Conservation (phyloP, 1,140 invertebrate species). For the Choristoneura fumiferana region DNA sequence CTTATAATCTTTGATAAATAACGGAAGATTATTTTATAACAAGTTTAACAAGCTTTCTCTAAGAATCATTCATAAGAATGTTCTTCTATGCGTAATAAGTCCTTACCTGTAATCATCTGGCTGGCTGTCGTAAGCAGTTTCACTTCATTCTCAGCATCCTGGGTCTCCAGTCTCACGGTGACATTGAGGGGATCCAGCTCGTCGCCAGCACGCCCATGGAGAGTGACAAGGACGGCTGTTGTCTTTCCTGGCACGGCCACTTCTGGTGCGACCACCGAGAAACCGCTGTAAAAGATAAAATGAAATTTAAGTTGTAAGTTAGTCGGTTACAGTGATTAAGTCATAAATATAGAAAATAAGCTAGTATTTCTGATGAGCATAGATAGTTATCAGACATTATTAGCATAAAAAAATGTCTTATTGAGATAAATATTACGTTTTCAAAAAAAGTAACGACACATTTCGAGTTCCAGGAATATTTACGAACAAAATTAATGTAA, state of each 20-base stretch:
- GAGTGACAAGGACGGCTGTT: conserved; percentile 80
- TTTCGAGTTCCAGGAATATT: too few relatives aligned
- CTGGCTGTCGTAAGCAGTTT: conserved; percentile 67
- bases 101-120: conserved; percentile 72
- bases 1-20: too few relatives aligned
- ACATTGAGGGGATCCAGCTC: conserved; percentile 78
- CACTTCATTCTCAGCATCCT: conserved; percentile 65
- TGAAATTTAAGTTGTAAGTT: conserved; percentile 37
- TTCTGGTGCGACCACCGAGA: conserved; percentile 81
- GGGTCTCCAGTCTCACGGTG: conserved; percentile 75
- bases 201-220: conserved; percentile 75
- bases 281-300: conserved; percentile 73
- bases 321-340: conserved; percentile 44
- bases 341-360: too few relatives aligned
- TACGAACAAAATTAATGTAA: not conserved
- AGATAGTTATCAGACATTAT: too few relatives aligned
- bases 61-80: too few relatives aligned
- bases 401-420: too few relatives aligned
- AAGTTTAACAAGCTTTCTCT: too few relatives aligned
- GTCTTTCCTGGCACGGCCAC: conserved; percentile 81
- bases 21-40: too few relatives aligned
- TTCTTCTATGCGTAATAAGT: too few relatives aligned
- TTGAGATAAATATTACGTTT: too few relatives aligned
- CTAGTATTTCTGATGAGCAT: too few relatives aligned
- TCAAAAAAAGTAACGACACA: too few relatives aligned